Base-by-base conservation (phyloP, 1,140 invertebrate species). In the Zaprionus ghesquierei region DNA sequence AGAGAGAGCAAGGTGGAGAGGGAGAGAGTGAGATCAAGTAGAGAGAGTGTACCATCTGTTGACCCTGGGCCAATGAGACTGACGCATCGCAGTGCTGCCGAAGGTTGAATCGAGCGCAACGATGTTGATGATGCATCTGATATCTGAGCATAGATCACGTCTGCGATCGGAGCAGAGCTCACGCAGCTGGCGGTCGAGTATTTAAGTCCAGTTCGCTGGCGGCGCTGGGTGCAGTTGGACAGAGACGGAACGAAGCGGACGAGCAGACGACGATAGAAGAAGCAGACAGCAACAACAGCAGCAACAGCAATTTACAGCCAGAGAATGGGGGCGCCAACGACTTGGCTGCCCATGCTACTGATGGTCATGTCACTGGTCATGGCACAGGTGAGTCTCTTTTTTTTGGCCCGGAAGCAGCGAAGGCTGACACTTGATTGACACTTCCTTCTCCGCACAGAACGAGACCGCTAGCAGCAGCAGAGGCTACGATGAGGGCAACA, bases 121-220 rank as follows among this genome's bases (percentile, higher is more conserved):
- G 59, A 38, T 49, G 59, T 77, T 65, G 79, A 81, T 82, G 79
- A 81, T 81, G 49, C 80, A 82, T 84, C 71, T 72, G 27, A 64
- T 84, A 84, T 82, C 49, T 79, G 72, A 51, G 22, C 58, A 71
- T 79, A 73, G 80, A 84, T 84, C 80, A 82, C 80, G 80, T 84
- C 76, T 72, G 56, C 56, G 69, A 51, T 22, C 61, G 44, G 41
- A 22, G 41, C 20, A 41, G 61, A 69, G 8, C 41, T 8, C 51
- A 68, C 49, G 51, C 56, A 50, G 59, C 58, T 20, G 27, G 18
- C 23, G 22, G n/a, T 60, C 50, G 54, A 60, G 51, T 87, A 87
- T 89, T 87, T 87, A 87, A 87, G 53, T 82, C 68, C 71, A 76
- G 38, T 79, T 78, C 75, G 33, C 35, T 60, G 31, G 18, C 46